Conservation (phyloP, 2,113 vertebrate species). For the Pelodiscus sinensis region DNA sequence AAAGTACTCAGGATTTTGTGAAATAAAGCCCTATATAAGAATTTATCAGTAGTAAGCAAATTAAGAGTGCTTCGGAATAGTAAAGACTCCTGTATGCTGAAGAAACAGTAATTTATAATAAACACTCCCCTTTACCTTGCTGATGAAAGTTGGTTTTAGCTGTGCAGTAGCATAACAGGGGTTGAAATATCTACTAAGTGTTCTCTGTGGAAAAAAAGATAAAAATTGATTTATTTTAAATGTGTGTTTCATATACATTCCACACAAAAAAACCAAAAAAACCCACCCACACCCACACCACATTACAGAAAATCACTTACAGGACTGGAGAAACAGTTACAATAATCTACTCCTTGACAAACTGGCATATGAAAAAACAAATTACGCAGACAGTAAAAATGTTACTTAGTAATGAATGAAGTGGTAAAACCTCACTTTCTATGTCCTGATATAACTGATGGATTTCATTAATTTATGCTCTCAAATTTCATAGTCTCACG, state of each 20-base stretch:
- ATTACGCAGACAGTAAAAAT: neutral
- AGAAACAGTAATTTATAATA: fast-evolving
- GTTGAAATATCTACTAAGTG: slow-evolving; percentile 95
- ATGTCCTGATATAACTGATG: neutral
- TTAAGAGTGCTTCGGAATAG: neutral
- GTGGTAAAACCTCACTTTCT: neutral
- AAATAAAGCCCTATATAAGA: neutral
- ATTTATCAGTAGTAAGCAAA: neutral
- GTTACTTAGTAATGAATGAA: neutral
- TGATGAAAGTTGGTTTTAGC: slow-evolving; percentile 96
- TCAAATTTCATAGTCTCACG: neutral
- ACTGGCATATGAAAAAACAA: neutral
- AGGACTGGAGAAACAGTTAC: neutral
- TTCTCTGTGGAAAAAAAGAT: slow-evolving; percentile 82
- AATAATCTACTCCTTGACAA: neutral
- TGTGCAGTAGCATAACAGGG: slow-evolving; percentile 98
- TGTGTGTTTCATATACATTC: neutral
- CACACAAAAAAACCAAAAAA: too few relatives aligned
- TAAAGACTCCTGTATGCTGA: neutral
- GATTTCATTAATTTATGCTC: neutral
- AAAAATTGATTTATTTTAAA: neutral
- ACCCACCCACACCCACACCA: too few relatives aligned
- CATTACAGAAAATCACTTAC: neutral
- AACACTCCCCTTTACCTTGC: slow-evolving; percentile 87
- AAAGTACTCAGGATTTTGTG: neutral